These are phyloP conservation scores for Lasioglossum calceatum DNA, from an alignment of 2,888 invertebrate species.

Conservation along the genomic window DNA sequence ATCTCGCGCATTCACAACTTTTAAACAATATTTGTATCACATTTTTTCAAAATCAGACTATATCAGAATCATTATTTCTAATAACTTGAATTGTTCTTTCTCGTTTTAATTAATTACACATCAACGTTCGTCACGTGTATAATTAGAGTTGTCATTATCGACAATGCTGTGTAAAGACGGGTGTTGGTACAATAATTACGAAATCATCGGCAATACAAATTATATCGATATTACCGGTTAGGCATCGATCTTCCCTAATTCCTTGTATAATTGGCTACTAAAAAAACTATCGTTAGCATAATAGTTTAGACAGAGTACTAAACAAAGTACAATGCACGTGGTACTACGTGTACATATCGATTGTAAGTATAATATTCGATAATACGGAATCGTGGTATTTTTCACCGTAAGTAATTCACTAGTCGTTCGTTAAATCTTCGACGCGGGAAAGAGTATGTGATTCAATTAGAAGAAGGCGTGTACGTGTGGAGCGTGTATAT, in stretches of 20 bases:
- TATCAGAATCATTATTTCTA: slow-evolving; percentile 36
- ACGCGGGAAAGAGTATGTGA: not conserved
- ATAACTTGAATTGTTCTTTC: slow-evolving; percentile 25
- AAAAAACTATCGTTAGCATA: not conserved
- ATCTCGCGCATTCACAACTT: slow-evolving; percentile 38
- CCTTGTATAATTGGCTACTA: not conserved
- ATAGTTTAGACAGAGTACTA: not conserved
- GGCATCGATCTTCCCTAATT: slow-evolving; percentile 6
- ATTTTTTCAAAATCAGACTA: slow-evolving; percentile 55
- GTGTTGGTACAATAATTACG: not conserved
- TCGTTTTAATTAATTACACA: slow-evolving; percentile 13
- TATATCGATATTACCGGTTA: slow-evolving; percentile 5
- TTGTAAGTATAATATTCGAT: not conserved
- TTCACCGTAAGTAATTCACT: not conserved
- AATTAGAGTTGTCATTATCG: slow-evolving; percentile 11
- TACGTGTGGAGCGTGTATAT: not conserved
- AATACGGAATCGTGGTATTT: not conserved
- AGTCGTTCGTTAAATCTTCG: not conserved
- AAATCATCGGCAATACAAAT: not conserved
- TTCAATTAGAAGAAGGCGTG: not conserved
- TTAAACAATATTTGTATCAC: slow-evolving; percentile 56
- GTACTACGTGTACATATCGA: not conserved
- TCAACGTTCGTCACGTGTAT: not conserved
- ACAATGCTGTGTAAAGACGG: not conserved
- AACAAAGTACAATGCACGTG: not conserved